Evolutionary conservation across 2,113 vertebrate genomes (phyloP).

Genomic region (Danio rerio): GRCz12tu NC_133182.1:53212501-53213000

Average conservation of each 20-base stretch:
- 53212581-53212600: conserved; percentile 76
- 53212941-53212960: not conserved
- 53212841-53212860: not conserved
- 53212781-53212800: not conserved
- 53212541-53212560: conserved; percentile 30
- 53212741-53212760: conserved; percentile 61
- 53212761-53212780: conserved; percentile 41
- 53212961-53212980: too few species aligned
- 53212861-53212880: not conserved
- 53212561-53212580: conserved; percentile 70
- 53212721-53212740: conserved; percentile 57
- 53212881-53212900: not conserved
- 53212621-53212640: conserved; percentile 50
- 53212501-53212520: too few species aligned
- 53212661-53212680: conserved; percentile 70
- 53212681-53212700: conserved; percentile 73
- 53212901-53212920: not conserved
- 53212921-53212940: too few species aligned
- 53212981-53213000: too few species aligned
- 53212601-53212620: conserved; percentile 74
- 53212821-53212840: not conserved
- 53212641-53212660: conserved; percentile 71
- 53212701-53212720: conserved; percentile 71
- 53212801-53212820: not conserved
- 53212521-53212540: too few species aligned